These are phyloP conservation scores for Drosophila lacteicornis DNA, from an alignment of 1,140 invertebrate genomes.

Conservation along the genomic window DNA sequence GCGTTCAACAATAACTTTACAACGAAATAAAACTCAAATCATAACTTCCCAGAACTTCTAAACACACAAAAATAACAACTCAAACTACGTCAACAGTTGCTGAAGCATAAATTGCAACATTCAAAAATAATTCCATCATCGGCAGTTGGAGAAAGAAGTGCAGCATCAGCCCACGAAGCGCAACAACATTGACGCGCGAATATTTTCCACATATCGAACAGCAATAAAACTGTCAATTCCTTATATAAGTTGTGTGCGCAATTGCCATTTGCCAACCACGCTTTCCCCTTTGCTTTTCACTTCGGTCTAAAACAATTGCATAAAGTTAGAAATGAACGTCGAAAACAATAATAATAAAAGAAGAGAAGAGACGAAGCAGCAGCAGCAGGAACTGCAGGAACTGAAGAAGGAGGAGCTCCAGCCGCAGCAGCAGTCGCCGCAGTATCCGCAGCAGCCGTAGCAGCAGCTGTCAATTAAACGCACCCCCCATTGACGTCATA, in stretches of 20 bases:
- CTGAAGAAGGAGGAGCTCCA: conserved; percentile 1
- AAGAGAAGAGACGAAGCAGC: background rate
- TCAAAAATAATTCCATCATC: background rate
- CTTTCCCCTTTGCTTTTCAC: background rate
- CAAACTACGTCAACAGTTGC: background rate
- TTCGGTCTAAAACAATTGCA: conserved; percentile 7
- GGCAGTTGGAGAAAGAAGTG: conserved; percentile 4
- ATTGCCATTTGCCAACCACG: background rate
- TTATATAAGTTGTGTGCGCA: conserved; percentile 7
- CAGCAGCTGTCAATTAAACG: conserved; percentile 34
- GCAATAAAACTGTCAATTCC: conserved; percentile 45
- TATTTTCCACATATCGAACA: conserved; percentile 30
- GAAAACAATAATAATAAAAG: conserved; percentile 12
- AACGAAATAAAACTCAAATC: background rate
- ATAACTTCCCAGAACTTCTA: conserved; percentile 2
- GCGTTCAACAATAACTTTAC: background rate
- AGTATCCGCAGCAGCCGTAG: background rate
- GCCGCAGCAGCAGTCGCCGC: no score
- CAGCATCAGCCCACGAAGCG: conserved; percentile 1
- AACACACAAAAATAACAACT: background rate
- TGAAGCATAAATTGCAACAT: conserved; percentile 4
- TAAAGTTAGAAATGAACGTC: conserved; percentile 28
- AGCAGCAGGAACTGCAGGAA: background rate
- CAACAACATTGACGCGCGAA: conserved; percentile 18
- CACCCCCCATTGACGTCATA: conserved; percentile 48